phyloP scores from a whole-genome alignment of 2,113 vertebrate genomes.

The Varanus komodoensis region DNA sequence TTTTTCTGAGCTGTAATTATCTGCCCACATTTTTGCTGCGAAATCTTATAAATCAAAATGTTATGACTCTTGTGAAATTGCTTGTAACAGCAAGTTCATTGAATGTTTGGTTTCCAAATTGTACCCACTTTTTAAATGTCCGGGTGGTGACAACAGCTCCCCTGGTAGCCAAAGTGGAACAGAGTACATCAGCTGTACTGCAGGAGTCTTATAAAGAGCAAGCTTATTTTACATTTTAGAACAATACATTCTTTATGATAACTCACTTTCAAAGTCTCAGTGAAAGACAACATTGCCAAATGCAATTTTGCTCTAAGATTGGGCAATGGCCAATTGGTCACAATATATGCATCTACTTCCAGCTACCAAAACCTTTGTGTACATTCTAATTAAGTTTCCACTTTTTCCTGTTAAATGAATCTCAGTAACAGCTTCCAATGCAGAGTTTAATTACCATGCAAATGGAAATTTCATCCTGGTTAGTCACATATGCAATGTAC shows the following conservation, averaged over 20 bases:
- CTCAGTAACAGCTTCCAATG: neutral
- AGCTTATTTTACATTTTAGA: slow-evolving; percentile 7
- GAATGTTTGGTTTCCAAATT: slow-evolving; percentile 3
- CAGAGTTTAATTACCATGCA: neutral
- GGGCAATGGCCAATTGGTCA: slow-evolving; percentile 42
- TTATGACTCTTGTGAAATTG: neutral
- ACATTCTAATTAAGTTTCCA: slow-evolving; percentile 17
- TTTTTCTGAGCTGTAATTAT: neutral
- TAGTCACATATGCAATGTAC: neutral
- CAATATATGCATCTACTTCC: slow-evolving; percentile 1
- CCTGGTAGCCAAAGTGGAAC: rapidly evolving
- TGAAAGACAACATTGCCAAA: slow-evolving; percentile 30
- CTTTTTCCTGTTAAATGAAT: slow-evolving; percentile 8
- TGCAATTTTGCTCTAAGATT: slow-evolving; percentile 32
- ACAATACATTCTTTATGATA: neutral
- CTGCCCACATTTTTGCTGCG: neutral
- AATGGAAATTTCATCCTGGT: neutral
- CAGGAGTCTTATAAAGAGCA: neutral
- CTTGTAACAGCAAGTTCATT: neutral
- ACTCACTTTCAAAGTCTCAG: neutral
- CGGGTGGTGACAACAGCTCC: neutral
- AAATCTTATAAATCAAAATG: slow-evolving; percentile 15
- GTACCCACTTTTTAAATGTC: neutral
- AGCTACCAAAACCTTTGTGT: neutral
- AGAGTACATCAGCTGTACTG: neutral